A percentile compares a stretch with the other conserved stretches of the same genome.
Conservation (phyloP, 2,113 vertebrate genomes). For the Rhagologus leucostigma region DNA sequence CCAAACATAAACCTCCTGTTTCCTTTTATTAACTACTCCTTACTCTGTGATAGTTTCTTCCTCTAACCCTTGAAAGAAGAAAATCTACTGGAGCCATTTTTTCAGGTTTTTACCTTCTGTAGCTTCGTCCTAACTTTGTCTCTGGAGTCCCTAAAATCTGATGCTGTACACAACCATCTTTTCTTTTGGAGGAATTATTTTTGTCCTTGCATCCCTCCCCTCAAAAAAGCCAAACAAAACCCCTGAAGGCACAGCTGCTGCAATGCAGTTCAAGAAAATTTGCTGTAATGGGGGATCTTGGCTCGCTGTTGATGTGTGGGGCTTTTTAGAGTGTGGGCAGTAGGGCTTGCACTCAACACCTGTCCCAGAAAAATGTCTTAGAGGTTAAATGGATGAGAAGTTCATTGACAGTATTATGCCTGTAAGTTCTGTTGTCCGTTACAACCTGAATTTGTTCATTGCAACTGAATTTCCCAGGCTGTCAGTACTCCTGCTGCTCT, state of each 20-base stretch:
- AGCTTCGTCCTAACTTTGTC: not conserved
- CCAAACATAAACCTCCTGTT: not conserved
- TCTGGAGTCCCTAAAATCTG: not conserved
- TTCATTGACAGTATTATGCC: not conserved
- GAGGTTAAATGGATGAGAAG: not conserved
- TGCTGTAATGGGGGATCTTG: not conserved
- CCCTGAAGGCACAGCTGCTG: not conserved
- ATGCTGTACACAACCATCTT: not conserved
- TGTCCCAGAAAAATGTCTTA: not conserved
- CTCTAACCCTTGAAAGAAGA: not conserved
- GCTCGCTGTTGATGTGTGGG: accelerated
- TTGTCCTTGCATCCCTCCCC: not conserved
- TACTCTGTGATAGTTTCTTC: not conserved
- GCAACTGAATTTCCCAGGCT: not conserved
- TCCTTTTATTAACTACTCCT: not conserved
- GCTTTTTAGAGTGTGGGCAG: not conserved
- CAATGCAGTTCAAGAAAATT: not conserved
- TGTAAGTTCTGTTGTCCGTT: not conserved
- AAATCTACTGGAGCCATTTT: not conserved
- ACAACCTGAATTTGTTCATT: not conserved
- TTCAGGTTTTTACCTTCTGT: not conserved
- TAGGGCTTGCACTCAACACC: not conserved
- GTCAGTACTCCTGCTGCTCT: not conserved
- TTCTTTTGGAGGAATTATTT: not conserved
- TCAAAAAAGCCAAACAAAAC: not conserved